A percentile compares a stretch with the other conserved stretches of the same genome.
These are phyloP conservation scores for Micrasema minimum DNA, from an alignment of 1,140 invertebrate species.

Conservation along the genomic window DNA sequence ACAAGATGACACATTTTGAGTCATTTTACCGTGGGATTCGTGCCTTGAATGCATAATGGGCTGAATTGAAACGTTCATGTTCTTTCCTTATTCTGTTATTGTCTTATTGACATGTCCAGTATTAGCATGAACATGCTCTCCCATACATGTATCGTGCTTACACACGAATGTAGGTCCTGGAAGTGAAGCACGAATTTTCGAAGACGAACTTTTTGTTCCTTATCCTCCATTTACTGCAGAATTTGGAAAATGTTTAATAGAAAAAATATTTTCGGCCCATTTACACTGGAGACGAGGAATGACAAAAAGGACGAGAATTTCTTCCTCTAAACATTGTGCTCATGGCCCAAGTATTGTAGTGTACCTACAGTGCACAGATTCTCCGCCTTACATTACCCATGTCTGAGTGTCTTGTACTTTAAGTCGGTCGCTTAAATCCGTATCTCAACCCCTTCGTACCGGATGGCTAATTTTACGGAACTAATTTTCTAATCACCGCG, in stretches of 20 bases:
- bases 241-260: no score
- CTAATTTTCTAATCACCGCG: conserved; percentile 19
- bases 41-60: neutral
- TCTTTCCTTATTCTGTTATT: conserved; percentile 24
- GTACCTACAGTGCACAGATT: no score
- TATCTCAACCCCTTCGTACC: conserved; percentile 15
- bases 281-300: no score
- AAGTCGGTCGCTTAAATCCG: neutral
- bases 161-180: no score
- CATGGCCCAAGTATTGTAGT: no score
- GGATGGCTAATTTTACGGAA: conserved; percentile 33
- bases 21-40: conserved; percentile 40
- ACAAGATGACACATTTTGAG: conserved; percentile 41
- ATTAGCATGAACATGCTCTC: conserved; percentile 28
- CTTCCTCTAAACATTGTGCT: no score
- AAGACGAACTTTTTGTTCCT: no score
- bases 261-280: no score
- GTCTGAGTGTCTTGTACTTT: neutral
- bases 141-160: neutral
- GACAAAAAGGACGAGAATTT: no score
- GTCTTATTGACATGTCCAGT: conserved; percentile 32
- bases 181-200: no score
- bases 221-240: neutral
- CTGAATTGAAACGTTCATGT: conserved; percentile 38
- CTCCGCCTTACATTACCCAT: no score